Evolutionary conservation across 2,113 vertebrate species (phyloP).

Genomic region (Triplophysa dalaica): DNA sequence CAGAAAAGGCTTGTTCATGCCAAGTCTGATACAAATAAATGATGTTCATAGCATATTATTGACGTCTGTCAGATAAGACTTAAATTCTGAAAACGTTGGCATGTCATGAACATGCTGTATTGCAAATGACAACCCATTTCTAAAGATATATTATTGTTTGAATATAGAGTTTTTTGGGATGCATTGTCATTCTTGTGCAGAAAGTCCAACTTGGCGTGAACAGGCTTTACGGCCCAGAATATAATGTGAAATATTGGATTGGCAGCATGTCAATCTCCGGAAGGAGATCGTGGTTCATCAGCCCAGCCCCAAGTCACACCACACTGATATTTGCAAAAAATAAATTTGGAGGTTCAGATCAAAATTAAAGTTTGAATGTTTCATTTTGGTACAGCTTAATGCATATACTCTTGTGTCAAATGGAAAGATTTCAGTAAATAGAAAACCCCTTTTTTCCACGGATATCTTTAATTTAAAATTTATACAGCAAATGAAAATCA

Average conservation of each 20-base stretch:
- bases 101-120: too few relatives aligned
- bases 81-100: too few relatives aligned
- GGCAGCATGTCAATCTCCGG: background rate
- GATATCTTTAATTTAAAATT: background rate
- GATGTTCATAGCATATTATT: background rate
- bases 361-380: constrained; percentile 6
- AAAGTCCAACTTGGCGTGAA: background rate
- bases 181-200: background rate
- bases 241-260: background rate
- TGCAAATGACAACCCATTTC: too few relatives aligned
- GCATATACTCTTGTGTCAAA: background rate
- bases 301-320: background rate
- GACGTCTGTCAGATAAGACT: background rate
- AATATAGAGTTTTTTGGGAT: background rate
- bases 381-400: background rate
- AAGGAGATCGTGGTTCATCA: background rate
- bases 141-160: background rate
- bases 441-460: background rate
- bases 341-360: background rate
- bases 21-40: background rate
- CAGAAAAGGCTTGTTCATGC: constrained; percentile 6
- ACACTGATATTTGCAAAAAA: background rate
- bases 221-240: background rate
- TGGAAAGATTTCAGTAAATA: constrained; percentile 1
- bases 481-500: background rate